Evolutionary conservation across 30 jellyfish, hydroid and myxozoan genomes (phyloP), one percentile per base, ranked within the genome.

Genomic region (Aurelia coerulea): DNA sequence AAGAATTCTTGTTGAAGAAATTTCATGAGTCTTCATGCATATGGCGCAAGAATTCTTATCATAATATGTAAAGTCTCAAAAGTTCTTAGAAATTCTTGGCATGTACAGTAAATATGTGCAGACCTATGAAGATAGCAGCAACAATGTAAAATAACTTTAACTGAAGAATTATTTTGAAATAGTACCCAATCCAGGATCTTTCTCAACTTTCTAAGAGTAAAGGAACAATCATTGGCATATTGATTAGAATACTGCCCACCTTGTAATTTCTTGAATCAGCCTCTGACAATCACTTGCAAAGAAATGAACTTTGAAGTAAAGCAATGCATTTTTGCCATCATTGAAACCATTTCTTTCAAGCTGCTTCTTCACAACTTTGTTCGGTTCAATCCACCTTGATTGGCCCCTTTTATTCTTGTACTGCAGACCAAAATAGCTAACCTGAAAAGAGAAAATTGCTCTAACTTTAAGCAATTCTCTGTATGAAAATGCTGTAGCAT

Each of bases 231-330:
- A 46, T 4, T 9, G 6, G 6, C 6, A 14, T 1, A 46, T 46
- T 0, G 56, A 46, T 46, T 5, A 46, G 2, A 46, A 6, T 46
- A 46, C 14, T 6, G 15, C 56, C 15, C 56, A 95, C 99, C 99
- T 95, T 41, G 98, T 95, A 62, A 95, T 89, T 78, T 95, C 99
- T 79, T 95, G 99, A 65, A 74, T 91, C 73, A 95, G 50, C 7
- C 42, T 83, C 54, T 80, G 84, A 49, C 92, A 75, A 71, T 86
- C 95, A 5, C 86, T 73, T 16, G 86, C 99, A 90, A 89, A 95
- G 64, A 78, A 95, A 49, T 95, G 97, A 81, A 95, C 93, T 74
- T 75, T 84, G 76, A 95, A 86, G 2, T 39, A 65, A 62, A 95
- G 74, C 60, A 89, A 11, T 0, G 87, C 88, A 15, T 80, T 95